These are phyloP conservation scores for Speoplatyrhinus poulsoni DNA, from an alignment of 2,113 vertebrate genomes.

Conservation along the genomic window DNA sequence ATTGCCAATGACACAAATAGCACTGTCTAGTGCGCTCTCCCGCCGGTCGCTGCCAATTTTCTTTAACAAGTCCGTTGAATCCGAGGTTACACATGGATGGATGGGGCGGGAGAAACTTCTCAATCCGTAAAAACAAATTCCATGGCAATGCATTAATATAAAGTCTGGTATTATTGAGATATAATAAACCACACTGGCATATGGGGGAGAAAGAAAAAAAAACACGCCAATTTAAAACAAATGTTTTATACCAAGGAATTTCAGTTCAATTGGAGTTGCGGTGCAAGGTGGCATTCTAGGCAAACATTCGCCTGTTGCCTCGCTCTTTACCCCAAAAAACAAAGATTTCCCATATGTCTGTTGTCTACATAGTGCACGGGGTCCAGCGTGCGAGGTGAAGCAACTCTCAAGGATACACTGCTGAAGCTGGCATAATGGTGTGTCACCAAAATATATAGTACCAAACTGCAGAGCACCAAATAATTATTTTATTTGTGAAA, in stretches of 20 bases:
- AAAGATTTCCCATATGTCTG: not conserved
- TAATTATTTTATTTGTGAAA: too few relatives aligned
- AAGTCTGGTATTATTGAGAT: too few relatives aligned
- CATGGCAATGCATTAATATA: too few relatives aligned
- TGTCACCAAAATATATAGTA: not conserved
- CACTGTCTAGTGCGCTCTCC: not conserved
- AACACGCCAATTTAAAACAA: not conserved
- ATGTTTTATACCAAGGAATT: not conserved
- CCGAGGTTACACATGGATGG: constrained; percentile 49
- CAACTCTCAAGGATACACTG: constrained; percentile 75
- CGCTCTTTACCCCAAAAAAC: constrained; percentile 4
- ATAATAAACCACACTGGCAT: not conserved
- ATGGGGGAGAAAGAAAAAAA: not conserved
- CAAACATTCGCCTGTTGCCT: not conserved
- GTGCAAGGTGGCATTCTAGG: not conserved
- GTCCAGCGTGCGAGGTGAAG: constrained; percentile 34
- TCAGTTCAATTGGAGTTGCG: too few relatives aligned
- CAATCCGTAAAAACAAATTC: too few relatives aligned
- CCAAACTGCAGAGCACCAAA: too few relatives aligned
- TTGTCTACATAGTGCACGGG: constrained; percentile 12
- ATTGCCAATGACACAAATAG: constrained; percentile 19
- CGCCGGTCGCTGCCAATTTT: constrained; percentile 9
- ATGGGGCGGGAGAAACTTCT: constrained; percentile 15
- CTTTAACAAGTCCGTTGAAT: constrained; percentile 36
- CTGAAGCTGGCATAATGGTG: constrained; percentile 37